Evolutionary conservation across 1,140 invertebrate species (phyloP), one percentile per base, ranked within the genome.

Genomic region (Sycobia sp.): DNA sequence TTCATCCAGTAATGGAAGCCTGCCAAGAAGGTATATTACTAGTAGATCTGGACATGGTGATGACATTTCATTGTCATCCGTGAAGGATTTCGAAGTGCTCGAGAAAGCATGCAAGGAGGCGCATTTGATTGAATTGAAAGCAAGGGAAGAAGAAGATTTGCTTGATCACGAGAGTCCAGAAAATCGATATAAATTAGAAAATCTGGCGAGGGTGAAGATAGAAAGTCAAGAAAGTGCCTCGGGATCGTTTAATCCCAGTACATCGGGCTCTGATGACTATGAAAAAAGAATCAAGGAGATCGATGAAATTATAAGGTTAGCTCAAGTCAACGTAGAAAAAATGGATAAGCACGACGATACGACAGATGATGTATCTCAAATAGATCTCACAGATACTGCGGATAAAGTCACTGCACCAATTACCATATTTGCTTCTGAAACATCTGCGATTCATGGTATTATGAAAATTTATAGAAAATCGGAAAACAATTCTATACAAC

Each of bases 71-170:
- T 77, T 95, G n/a, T 93, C 91, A 5, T 97, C 95, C 18, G 80
- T 97, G 3, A 94, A 95, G 74, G 96, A 98, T 78, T 97, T 97
- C 79, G 95, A 97, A 85, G 89, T 91, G 1, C 78, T 97, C 0
- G 96, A 98, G 78, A 89, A 87, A 62, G 93, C 94, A 22, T 93
- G 95, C 73, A 85, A 90, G 36, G 90, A 94, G 74, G 90, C 89
- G 1, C 89, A 93, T 65, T 84, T 89, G 56, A 90, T 92, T 44
- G 93, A 95, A 80, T 82, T 91, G 23, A 86, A 89, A 66, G 93
- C 90, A 0, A 90, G 92, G 72, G 89, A 94, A 75, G 94, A 96
- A 76, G 93, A 94, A 67, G 89, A 91, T 46, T 73, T 95, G 36
- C 79, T 96, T 3, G 87, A 88, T 16, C 88, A 90, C 75, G 88